Evolutionary conservation across 2,888 invertebrate species (phyloP), one percentile per base, ranked within the genome.

Genomic region (Ectemnius cavifrons): DNA sequence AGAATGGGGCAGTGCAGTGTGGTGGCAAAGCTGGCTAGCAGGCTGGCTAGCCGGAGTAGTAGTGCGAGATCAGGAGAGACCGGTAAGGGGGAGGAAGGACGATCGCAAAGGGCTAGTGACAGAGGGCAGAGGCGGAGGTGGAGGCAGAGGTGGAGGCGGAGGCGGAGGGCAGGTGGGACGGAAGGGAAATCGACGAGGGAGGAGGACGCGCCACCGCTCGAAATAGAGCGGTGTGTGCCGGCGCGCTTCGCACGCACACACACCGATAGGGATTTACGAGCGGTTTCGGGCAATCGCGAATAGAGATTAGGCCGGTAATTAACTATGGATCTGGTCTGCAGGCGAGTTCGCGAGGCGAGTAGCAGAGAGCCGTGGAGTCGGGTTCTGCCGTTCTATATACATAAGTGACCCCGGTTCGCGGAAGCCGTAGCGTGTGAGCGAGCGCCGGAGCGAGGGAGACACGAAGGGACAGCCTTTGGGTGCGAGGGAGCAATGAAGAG

Each of bases 281-380:
- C 88, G 89, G 89, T 89, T 89, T 89, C 89, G 86, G 90, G 89
- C 90, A 90, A 90, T 90, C 90, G 90, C 89, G 90, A 90, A 89
- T 90, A 89, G 90, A 90, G 90, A 90, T 90, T 90, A 90, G 90
- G 88, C 89, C 87, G 90, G 90, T 90, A 90, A 90, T 90, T 90
- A 90, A 90, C 90, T 90, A 90, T 90, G 89, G 90, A 90, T 89
- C 90, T 89, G 88, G 89, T 89, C 87, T 87, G 87, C 88, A 83
- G 81, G 87, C 86, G 86, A 85, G 87, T 83, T 84, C 87, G 85
- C 83, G 82, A 82, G 82, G 78, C 81, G 67, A 81, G 81, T 79
- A 72, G 71, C 68, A 56, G 82, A 77, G 85, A 86, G 82, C 81
- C 85, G 80, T 77, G 79, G 80, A 79, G 74, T 75, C 75, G 80